Evolutionary conservation across 2,888 invertebrate genomes (phyloP).

Genomic region (Sminthurinus aureus): DNA sequence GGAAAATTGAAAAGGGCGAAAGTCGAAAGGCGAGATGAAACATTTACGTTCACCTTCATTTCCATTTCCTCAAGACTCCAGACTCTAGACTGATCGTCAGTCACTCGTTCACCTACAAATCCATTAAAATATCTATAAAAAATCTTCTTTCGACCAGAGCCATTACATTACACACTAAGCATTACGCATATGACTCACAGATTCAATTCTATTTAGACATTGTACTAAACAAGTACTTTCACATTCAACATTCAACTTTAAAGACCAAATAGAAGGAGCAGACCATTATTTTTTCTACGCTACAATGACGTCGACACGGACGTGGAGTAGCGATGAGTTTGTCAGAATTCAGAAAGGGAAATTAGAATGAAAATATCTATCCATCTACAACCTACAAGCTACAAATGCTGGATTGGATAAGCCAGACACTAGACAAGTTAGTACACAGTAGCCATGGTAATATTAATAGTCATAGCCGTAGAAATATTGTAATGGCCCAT

Average conservation of each 20-base stretch:
- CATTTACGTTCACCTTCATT: conserved; percentile 29
- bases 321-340: neutral
- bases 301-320: too few species aligned
- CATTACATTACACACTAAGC: neutral
- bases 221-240: too few species aligned
- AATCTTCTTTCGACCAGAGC: neutral
- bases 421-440: too few species aligned
- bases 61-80: neutral
- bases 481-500: too few species aligned
- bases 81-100: neutral
- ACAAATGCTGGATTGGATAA: neutral
- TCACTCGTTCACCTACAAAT: conserved; percentile 14
- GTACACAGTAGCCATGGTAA: too few species aligned
- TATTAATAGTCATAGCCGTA: too few species aligned
- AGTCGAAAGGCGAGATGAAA: conserved; percentile 21
- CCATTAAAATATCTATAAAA: conserved; percentile 13
- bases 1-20: neutral
- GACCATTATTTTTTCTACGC: neutral
- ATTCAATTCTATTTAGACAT: neutral
- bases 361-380: neutral
- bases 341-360: neutral
- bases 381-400: neutral
- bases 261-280: neutral
- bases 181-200: neutral
- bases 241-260: too few species aligned